Percentiles rank a stretch among this genome's conserved stretches.
phyloP scores from a whole-genome alignment of 1,140 invertebrate genomes.

The Episyrphus balteatus region DNA sequence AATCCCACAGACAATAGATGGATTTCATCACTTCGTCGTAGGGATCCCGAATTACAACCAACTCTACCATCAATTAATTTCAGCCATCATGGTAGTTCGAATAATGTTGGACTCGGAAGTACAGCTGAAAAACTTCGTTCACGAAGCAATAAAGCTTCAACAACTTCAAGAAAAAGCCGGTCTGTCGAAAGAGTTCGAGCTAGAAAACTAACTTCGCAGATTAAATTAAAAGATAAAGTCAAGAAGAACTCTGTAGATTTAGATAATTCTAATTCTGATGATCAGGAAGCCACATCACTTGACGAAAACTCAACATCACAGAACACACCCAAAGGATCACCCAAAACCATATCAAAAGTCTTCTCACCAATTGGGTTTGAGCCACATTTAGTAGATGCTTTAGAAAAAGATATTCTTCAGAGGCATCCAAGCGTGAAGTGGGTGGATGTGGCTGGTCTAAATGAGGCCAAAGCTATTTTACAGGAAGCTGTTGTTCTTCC shows the following conservation, averaged over 20 bases:
- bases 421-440: slow-evolving; percentile 92
- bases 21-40: slow-evolving; percentile 43
- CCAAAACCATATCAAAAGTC: slow-evolving; percentile 38
- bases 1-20: slow-evolving; percentile 34
- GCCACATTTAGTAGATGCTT: slow-evolving; percentile 63
- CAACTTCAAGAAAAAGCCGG: slow-evolving; percentile 38
- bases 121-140: slow-evolving; percentile 17
- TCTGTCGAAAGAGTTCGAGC: slow-evolving; percentile 43
- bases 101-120: slow-evolving; percentile 15
- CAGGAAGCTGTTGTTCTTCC: slow-evolving; percentile 97
- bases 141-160: slow-evolving; percentile 20
- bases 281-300: slow-evolving; percentile 33
- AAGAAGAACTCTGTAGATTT: slow-evolving; percentile 32
- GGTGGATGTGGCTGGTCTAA: slow-evolving; percentile 93
- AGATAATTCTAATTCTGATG: slow-evolving; percentile 35
- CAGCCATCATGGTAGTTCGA: slow-evolving; percentile 27
- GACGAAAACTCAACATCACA: slow-evolving; percentile 31
- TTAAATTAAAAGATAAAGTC: slow-evolving; percentile 21
- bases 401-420: slow-evolving; percentile 92
- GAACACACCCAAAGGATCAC: slow-evolving; percentile 22
- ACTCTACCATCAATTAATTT: slow-evolving; percentile 47
- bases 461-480: slow-evolving; percentile 87
- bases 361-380: slow-evolving; percentile 68
- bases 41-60: slow-evolving; percentile 54
- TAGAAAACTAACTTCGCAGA: slow-evolving; percentile 23